Percentiles rank a stretch among this genome's conserved stretches.
These are phyloP conservation scores for Neotoxoptera formosana DNA, from an alignment of 1,140 invertebrate genomes.

Conservation along the genomic window DNA sequence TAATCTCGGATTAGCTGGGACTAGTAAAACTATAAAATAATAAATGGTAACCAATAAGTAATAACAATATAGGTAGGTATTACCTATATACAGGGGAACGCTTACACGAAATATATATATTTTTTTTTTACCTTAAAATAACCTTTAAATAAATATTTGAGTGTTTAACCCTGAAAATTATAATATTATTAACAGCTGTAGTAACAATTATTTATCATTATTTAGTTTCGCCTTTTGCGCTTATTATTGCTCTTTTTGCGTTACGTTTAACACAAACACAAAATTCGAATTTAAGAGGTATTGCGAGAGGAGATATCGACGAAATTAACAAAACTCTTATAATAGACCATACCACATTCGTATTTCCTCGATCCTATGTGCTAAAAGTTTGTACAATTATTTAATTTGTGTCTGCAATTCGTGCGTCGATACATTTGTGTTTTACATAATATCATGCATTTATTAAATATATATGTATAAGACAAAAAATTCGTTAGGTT, in stretches of 20 bases:
- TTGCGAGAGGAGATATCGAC: too few species aligned
- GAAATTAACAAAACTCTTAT: background rate
- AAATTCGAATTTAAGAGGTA: background rate
- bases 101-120: background rate
- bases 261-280: background rate
- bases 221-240: background rate
- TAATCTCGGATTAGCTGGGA: background rate
- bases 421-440: too few species aligned
- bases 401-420: too few species aligned
- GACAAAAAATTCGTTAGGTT: too few species aligned
- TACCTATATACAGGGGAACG: background rate
- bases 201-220: background rate
- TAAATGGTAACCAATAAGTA: background rate
- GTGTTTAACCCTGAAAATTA: background rate
- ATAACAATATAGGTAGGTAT: too few species aligned
- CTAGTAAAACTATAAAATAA: slow-evolving; percentile 11
- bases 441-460: too few species aligned
- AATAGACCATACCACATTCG: background rate
- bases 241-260: too few species aligned
- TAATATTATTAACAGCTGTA: background rate
- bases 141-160: background rate
- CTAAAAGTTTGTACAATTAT: background rate
- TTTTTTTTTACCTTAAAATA: background rate
- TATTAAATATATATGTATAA: too few species aligned
- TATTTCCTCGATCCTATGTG: background rate